phyloP scores from a whole-genome alignment of 2,888 invertebrate species.

The Chironomus tentans region DNA sequence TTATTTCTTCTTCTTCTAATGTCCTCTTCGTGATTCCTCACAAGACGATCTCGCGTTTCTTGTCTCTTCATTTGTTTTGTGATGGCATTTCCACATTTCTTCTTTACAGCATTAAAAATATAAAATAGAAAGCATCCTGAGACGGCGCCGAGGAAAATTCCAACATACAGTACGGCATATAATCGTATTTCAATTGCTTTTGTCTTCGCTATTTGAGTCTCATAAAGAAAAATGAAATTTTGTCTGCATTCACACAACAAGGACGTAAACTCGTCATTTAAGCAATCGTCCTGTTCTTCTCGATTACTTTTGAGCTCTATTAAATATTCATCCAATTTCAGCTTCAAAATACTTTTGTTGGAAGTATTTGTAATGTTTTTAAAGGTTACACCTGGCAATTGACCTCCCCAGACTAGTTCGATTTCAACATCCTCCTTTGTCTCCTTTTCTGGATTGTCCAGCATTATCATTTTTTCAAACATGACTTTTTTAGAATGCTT shows the following conservation, averaged over 20 bases:
- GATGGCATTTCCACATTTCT: neutral
- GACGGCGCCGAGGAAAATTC: neutral
- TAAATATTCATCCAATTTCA: neutral
- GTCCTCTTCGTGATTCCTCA: neutral
- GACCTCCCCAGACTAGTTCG: neutral
- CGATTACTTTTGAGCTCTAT: neutral
- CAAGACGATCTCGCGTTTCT: neutral
- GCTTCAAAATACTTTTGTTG: neutral
- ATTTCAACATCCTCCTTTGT: conserved; percentile 19
- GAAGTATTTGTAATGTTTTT: neutral
- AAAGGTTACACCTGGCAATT: neutral
- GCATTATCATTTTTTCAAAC: conserved; percentile 22
- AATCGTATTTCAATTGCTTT: neutral
- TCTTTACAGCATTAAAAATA: neutral
- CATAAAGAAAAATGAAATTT: neutral
- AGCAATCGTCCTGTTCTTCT: neutral
- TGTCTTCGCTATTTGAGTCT: neutral
- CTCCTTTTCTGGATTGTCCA: neutral
- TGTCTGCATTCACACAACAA: conserved; percentile 2
- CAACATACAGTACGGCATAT: neutral
- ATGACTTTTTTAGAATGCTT: conserved; percentile 9
- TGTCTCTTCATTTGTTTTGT: conserved; percentile 4
- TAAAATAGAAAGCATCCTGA: neutral
- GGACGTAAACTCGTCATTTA: neutral
- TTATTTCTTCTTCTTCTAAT: neutral